Conservation (phyloP, 2,888 invertebrate genomes). For the Baronia brevicornis region DNA sequence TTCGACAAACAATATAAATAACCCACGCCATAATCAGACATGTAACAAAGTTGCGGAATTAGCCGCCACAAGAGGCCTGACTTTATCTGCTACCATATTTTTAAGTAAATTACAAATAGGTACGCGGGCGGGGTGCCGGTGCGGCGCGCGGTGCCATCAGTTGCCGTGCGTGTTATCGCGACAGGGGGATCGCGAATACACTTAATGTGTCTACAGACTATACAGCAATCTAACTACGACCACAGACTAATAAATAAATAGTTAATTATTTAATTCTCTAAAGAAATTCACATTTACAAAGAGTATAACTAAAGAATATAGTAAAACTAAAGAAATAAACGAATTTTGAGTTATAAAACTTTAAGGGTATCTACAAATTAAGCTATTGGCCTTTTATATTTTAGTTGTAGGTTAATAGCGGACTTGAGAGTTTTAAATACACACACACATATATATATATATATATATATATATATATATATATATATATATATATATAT, state of each 20-base stretch:
- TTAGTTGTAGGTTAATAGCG: too few species aligned
- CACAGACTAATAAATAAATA: conserved; percentile 25
- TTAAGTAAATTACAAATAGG: conserved; percentile 74
- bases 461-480: too few species aligned
- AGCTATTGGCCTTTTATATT: too few species aligned
- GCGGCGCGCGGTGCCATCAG: conserved; percentile 45
- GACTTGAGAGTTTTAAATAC: too few species aligned
- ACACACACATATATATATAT: too few species aligned
- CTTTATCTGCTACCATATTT: conserved; percentile 67
- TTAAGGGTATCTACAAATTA: too few species aligned
- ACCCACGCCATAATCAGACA: conserved; percentile 25
- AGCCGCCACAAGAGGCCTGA: conserved; percentile 47
- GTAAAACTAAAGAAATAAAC: too few species aligned
- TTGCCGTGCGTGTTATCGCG: conserved; percentile 68
- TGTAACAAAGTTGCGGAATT: conserved; percentile 46
- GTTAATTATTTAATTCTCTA: conserved; percentile 4
- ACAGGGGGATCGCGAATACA: conserved; percentile 61
- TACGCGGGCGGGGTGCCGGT: conserved; percentile 43
- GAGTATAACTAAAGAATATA: not conserved
- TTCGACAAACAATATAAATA: conserved; percentile 19
- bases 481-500: too few species aligned
- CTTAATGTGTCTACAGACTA: conserved; percentile 38
- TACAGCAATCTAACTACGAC: conserved; percentile 18
- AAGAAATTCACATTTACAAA: not conserved
- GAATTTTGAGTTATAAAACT: too few species aligned